phyloP scores from a whole-genome alignment of 2,113 vertebrate species.

The Rhodinocichla rosea region DNA sequence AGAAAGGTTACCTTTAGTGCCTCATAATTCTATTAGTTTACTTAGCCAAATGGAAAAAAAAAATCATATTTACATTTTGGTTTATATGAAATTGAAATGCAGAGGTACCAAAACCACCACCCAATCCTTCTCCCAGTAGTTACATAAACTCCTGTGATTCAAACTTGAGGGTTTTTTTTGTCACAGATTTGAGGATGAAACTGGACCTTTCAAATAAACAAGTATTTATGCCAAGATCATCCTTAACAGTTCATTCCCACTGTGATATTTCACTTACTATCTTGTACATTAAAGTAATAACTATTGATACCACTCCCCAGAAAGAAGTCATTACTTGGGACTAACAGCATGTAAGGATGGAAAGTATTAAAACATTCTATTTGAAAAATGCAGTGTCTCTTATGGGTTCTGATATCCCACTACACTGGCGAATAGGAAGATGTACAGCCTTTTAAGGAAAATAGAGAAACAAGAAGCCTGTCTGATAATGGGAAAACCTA shows the following conservation, averaged over 20 bases:
- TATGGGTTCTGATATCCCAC: conserved; percentile 46
- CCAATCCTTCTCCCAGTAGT: not conserved
- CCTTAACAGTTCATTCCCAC: not conserved
- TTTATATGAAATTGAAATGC: not conserved
- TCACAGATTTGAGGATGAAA: not conserved
- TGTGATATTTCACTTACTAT: not conserved
- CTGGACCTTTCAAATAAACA: not conserved
- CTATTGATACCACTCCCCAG: not conserved
- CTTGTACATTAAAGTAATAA: conserved; percentile 2
- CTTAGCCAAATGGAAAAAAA: not conserved
- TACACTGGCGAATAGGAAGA: conserved; percentile 53
- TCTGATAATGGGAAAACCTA: not conserved
- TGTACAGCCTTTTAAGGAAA: conserved; percentile 32
- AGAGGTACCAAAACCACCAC: not conserved
- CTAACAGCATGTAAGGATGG: not conserved
- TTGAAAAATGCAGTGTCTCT: conserved; percentile 59
- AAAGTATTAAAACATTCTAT: conserved; percentile 52
- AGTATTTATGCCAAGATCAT: not conserved
- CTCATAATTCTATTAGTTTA: not conserved
- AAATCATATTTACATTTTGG: not conserved
- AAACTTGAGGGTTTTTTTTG: not conserved
- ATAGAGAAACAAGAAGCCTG: conserved; percentile 44
- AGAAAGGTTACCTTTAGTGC: not conserved
- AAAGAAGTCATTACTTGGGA: conserved; percentile 23
- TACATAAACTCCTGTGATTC: not conserved